phyloP scores from a whole-genome alignment of 2,797 vertebrate species.

The Sebastes variabilis region DNA sequence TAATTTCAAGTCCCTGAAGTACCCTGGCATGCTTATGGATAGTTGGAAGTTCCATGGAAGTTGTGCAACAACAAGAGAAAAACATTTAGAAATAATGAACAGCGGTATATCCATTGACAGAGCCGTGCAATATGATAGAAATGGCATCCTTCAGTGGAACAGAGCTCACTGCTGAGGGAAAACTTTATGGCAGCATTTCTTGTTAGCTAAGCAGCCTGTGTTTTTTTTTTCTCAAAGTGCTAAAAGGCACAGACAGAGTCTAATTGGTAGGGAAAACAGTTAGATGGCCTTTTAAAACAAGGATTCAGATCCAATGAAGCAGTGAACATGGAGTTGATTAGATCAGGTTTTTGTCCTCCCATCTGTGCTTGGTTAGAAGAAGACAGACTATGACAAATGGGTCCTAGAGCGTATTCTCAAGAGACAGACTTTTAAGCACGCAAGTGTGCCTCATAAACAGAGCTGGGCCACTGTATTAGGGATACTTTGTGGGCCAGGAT shows the following conservation, averaged over 20 bases:
- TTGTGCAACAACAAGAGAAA: constrained; percentile 27
- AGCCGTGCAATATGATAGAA: neutral
- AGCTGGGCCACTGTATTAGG: constrained; percentile 42
- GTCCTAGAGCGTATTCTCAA: constrained; percentile 52
- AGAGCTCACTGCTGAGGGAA: neutral
- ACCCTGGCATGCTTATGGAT: constrained; percentile 32
- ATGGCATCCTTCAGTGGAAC: neutral
- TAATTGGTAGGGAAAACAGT: constrained; percentile 41
- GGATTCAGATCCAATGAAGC: constrained; percentile 23
- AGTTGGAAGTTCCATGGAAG: constrained; percentile 26
- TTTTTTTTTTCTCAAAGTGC: neutral
- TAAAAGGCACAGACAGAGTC: constrained; percentile 22
- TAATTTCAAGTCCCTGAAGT: neutral
- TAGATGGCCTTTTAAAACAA: constrained; percentile 27
- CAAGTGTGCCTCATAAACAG: constrained; percentile 60
- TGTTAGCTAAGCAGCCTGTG: neutral
- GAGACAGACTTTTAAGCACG: constrained; percentile 52
- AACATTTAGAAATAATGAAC: constrained; percentile 23
- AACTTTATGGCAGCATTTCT: constrained; percentile 20
- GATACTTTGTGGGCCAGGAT: constrained; percentile 17
- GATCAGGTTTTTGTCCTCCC: constrained; percentile 50
- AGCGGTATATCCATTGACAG: neutral
- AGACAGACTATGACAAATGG: constrained; percentile 65
- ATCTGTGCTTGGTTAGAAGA: constrained; percentile 72
- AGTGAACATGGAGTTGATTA: constrained; percentile 56